These are phyloP conservation scores for Zaprionus nigranus DNA, from an alignment of 1,140 invertebrate species.

Conservation along the genomic window DNA sequence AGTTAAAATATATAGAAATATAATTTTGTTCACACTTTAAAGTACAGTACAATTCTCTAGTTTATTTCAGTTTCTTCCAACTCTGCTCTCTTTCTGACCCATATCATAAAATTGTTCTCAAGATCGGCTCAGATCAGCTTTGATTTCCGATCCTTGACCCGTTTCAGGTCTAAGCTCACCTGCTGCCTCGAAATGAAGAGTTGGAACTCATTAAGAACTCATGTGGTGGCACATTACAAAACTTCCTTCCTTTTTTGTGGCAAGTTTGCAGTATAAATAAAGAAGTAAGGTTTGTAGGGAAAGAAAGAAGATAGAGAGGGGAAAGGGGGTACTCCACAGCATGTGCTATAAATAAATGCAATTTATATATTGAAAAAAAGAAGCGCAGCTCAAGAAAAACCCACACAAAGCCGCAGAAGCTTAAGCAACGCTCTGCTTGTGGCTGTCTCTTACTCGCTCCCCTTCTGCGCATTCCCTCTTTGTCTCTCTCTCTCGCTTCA, in stretches of 20 bases:
- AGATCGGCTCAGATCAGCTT: neutral
- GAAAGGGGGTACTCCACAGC: conserved; percentile 54
- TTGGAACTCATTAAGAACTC: conserved; percentile 51
- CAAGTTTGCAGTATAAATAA: conserved; percentile 38
- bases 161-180: conserved; percentile 17
- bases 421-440: conserved; percentile 1
- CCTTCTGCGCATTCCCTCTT: conserved; percentile 7
- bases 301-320: neutral
- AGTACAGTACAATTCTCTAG: neutral
- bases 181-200: too few species aligned
- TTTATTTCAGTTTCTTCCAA: neutral
- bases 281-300: conserved; percentile 25
- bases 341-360: conserved; percentile 76
- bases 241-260: conserved; percentile 44
- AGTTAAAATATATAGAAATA: neutral
- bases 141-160: conserved; percentile 37
- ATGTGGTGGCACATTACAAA: conserved; percentile 45
- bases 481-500: neutral
- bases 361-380: conserved; percentile 32
- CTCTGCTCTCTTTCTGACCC: neutral
- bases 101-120: neutral
- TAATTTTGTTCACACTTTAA: neutral
- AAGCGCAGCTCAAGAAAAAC: conserved; percentile 20
- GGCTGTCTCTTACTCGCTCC: neutral
- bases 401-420: conserved; percentile 19